Evolutionary conservation across 35 echinoderm and acorn worm species (phyloP), one percentile per base, ranked within the genome.

Genomic region (Antedon bifida): DNA sequence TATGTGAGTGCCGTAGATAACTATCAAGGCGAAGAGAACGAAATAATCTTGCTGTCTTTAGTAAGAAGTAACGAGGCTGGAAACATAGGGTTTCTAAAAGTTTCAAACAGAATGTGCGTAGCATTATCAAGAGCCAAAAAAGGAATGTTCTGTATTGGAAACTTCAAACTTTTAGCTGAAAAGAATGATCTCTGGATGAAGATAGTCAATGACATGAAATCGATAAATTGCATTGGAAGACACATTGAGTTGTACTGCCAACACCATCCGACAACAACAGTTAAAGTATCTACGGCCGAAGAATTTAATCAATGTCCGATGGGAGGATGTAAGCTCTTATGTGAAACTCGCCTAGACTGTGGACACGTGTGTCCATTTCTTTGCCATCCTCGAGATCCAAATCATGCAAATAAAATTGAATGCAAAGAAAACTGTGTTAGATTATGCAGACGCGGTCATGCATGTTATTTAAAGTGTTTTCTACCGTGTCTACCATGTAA

Each of bases 21-120:
- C 30, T 94, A 75, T 38, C 88, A 89, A 81, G 91, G 88, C 4
- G 91, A 91, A 91, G 89, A 89, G 44, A 89, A 90, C 77, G 88
- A 94, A 31, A 90, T 94, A 35, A 86, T 94, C 30, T 79, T 94
- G 19, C 74, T 94, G 34, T 86, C 88, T 39, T 36, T 89, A 7
- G 88, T 87, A 82, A 83, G 85, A 16, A 90, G 88, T 55, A 89
- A 90, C 11, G 85, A 86, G 36, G 88, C 36, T 46, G 88, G 91
- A 39, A 94, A 73, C 29, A 83, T 89, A 33, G 91, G 88, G 30
- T 94, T 84, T 34, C 75, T 94, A 29, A 86, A 83, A 32, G 34
- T 76, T 35, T 80, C 84, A 4, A 89, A 87, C 36, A 36, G 88
- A 73, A 77, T 94, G 0, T 81, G 83, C 33, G 83, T 80, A 36